Conservation (phyloP, 2,888 invertebrate species). For the Drosophila nr. perissopoda region DNA sequence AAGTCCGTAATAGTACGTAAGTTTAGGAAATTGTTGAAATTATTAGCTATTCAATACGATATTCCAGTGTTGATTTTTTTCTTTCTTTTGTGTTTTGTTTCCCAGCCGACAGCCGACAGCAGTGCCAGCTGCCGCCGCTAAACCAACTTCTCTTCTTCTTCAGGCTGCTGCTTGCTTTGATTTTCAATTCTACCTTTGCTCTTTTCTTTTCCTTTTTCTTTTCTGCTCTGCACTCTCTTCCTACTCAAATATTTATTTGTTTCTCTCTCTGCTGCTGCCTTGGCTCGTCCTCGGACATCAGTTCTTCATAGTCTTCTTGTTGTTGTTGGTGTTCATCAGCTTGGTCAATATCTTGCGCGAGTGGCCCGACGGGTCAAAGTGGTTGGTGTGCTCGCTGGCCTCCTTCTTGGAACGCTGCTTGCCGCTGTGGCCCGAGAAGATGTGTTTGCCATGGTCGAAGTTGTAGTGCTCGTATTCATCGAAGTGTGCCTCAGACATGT, state of each 20-base stretch:
- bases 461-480: slow-evolving; percentile 98
- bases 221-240: slow-evolving; percentile 27
- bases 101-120: slow-evolving; percentile 49
- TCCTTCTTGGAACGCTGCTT: slow-evolving; percentile 96
- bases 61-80: slow-evolving; percentile 38
- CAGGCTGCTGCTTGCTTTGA: slow-evolving; percentile 23
- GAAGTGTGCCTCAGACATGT: slow-evolving; percentile 93
- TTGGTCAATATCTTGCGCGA: slow-evolving; percentile 80
- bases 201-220: slow-evolving; percentile 13
- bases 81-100: slow-evolving; percentile 10
- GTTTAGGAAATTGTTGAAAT: slow-evolving; percentile 55
- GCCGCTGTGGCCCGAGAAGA: slow-evolving; percentile 94
- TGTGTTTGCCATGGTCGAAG: slow-evolving; percentile 95
- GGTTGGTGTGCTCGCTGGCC: slow-evolving; percentile 94
- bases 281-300: slow-evolving; percentile 41
- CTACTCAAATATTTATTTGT: slow-evolving; percentile 23
- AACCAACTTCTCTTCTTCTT: slow-evolving; percentile 22
- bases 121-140: slow-evolving; percentile 55
- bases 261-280: slow-evolving; percentile 12
- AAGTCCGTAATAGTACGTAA: slow-evolving; percentile 70
- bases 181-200: slow-evolving; percentile 38
- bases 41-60: slow-evolving; percentile 52
- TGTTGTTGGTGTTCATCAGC: slow-evolving; percentile 87
- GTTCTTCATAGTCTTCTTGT: slow-evolving; percentile 87
- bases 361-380: slow-evolving; percentile 96